Evolutionary conservation across 2,797 vertebrate genomes (phyloP).

Genomic region (Aselliscus stoliczkanus): DNA sequence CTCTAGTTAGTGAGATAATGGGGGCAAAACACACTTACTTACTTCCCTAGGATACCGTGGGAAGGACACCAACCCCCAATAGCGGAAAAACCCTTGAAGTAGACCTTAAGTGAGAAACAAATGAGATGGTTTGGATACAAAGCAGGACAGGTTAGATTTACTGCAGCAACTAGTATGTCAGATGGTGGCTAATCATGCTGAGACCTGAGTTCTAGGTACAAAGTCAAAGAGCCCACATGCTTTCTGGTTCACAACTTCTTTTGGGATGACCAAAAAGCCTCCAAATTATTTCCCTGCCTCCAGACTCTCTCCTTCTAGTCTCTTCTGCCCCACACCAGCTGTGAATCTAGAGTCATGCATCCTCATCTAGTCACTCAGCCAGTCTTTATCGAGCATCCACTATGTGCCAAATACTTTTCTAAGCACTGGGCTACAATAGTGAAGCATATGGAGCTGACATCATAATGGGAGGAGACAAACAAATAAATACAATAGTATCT

Average conservation of each 20-base stretch:
- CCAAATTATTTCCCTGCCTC: neutral
- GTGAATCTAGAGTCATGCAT: neutral
- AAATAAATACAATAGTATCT: neutral
- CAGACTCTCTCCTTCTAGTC: neutral
- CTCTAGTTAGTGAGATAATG: neutral
- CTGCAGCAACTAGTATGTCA: neutral
- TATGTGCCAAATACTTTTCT: neutral
- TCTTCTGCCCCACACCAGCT: neutral
- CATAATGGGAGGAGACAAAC: neutral
- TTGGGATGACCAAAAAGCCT: neutral
- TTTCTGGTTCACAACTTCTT: neutral
- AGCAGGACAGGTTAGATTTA: neutral
- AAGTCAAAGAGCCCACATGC: neutral
- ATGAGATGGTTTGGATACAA: neutral
- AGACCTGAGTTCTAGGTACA: neutral
- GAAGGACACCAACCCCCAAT: neutral
- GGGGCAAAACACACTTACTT: neutral
- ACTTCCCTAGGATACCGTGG: neutral
- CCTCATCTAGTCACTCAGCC: neutral
- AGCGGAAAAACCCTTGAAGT: neutral
- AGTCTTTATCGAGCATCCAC: neutral
- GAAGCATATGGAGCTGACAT: neutral
- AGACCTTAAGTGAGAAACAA: neutral
- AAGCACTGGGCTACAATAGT: neutral
- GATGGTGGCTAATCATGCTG: neutral